Evolutionary conservation across 53 echinoderm and acorn worm species (phyloP).

Genomic region (Hippasteria phrygiana): DNA sequence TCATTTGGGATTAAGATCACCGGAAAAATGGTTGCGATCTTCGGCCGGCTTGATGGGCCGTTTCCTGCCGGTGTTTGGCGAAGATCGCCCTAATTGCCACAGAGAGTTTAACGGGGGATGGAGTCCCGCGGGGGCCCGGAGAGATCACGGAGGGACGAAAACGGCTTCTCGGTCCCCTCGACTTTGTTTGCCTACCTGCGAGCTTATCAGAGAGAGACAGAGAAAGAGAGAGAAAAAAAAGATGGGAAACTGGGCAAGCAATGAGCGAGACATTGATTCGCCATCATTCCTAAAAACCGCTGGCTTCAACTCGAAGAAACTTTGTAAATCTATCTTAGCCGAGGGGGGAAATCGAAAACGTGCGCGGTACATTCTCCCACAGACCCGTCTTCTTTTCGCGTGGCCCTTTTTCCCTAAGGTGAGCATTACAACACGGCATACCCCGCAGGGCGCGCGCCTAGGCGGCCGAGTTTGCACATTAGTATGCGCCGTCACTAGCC

Average conservation of each 20-base stretch:
- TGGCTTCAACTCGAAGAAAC: conserved; percentile 51
- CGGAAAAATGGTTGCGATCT: conserved; percentile 69
- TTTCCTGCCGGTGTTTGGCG: conserved; percentile 39
- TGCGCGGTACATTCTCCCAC: conserved; percentile 48
- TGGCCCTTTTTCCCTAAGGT: conserved; percentile 29
- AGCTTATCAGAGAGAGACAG: conserved; percentile 12
- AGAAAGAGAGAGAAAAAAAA: not conserved
- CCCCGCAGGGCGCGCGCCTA: conserved; percentile 14
- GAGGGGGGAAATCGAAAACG: conserved; percentile 45
- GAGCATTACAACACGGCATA: conserved; percentile 40
- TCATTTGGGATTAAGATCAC: conserved; percentile 64
- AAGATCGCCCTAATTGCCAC: conserved; percentile 43
- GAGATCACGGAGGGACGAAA: not conserved
- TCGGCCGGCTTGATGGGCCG: conserved; percentile 46
- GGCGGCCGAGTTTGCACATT: conserved; percentile 5
- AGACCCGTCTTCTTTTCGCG: not conserved
- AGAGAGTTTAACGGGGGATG: not conserved
- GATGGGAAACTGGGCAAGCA: not conserved
- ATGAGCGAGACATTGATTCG: conserved; percentile 41
- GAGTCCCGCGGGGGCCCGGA: not conserved
- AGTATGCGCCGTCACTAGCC: conserved; percentile 51
- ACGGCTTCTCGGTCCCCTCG: conserved; percentile 6
- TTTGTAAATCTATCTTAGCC: conserved; percentile 67
- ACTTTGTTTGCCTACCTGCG: conserved; percentile 49
- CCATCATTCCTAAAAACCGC: conserved; percentile 1